Evolutionary conservation across 2,888 invertebrate genomes (phyloP).

Genomic region (Gastrophysa polygoni): DNA sequence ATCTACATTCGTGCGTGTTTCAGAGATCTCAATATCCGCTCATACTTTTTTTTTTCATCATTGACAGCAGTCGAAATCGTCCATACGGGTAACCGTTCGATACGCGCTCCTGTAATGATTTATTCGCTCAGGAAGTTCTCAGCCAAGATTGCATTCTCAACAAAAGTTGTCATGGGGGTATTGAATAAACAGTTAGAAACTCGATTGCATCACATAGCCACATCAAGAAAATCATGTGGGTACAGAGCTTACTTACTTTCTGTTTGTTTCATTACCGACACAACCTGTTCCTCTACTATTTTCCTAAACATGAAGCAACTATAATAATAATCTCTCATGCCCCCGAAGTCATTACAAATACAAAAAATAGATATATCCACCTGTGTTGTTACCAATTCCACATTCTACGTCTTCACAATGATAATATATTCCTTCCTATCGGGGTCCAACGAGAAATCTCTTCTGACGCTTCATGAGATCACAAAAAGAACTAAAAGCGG

Average conservation of each 20-base stretch:
- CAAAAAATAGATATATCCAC: slow-evolving; percentile 25
- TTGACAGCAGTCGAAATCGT: no score
- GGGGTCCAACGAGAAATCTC: slow-evolving; percentile 20
- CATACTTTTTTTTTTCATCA: no score
- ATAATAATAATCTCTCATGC: neutral
- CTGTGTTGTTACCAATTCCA: slow-evolving; percentile 20
- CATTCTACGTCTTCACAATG: slow-evolving; percentile 18
- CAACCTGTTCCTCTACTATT: neutral
- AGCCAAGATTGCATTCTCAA: neutral
- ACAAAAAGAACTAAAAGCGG: slow-evolving; percentile 24
- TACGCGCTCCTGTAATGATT: no score
- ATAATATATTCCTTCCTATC: slow-evolving; percentile 25
- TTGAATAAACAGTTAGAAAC: neutral
- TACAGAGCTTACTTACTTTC: neutral
- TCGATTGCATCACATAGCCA: neutral
- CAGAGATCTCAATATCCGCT: no score
- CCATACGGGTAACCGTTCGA: no score
- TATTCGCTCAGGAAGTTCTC: neutral
- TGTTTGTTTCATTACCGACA: neutral
- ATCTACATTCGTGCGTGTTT: no score
- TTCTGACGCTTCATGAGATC: slow-evolving; percentile 20
- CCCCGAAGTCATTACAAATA: slow-evolving; percentile 5
- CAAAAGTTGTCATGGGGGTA: neutral
- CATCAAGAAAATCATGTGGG: neutral
- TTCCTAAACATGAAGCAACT: neutral